These are phyloP conservation scores for Halcyon chelicuti DNA, from an alignment of 2,797 vertebrate species.

Conservation along the genomic window DNA sequence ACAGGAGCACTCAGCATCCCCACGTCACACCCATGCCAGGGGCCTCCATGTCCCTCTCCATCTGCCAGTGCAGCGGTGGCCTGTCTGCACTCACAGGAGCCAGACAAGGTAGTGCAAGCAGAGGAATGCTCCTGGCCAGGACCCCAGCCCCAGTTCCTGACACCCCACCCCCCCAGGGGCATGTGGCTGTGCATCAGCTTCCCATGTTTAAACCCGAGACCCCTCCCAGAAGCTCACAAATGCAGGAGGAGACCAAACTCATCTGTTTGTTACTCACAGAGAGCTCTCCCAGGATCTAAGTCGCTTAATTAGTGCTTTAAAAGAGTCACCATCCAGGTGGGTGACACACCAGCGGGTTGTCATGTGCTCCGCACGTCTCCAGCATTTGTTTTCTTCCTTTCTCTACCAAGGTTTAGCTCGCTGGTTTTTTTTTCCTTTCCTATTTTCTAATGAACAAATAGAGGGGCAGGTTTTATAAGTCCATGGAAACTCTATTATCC, in stretches of 20 bases:
- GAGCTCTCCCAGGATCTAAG: neutral
- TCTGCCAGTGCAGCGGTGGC: neutral
- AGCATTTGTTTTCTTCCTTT: neutral
- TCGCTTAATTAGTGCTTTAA: constrained; percentile 21
- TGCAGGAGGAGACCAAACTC: neutral
- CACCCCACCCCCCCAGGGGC: neutral
- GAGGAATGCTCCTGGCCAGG: neutral
- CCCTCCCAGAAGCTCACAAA: constrained; percentile 58
- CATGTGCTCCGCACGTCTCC: neutral
- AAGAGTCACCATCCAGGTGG: constrained; percentile 4
- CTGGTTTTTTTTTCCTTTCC: neutral
- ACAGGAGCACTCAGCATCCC: neutral
- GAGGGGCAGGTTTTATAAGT: constrained; percentile 39
- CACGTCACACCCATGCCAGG: rapidly evolving
- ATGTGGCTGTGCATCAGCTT: neutral
- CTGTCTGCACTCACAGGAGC: rapidly evolving
- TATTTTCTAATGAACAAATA: neutral
- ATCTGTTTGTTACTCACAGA: constrained; percentile 22
- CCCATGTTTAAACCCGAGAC: neutral
- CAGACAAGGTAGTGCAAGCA: rapidly evolving
- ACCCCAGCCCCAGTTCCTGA: rapidly evolving
- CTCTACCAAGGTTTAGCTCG: neutral
- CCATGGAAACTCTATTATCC: constrained; percentile 52
- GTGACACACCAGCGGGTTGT: neutral
- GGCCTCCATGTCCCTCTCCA: neutral